These are phyloP conservation scores for Telenomus remus DNA, from an alignment of 1,140 invertebrate species.

Conservation along the genomic window DNA sequence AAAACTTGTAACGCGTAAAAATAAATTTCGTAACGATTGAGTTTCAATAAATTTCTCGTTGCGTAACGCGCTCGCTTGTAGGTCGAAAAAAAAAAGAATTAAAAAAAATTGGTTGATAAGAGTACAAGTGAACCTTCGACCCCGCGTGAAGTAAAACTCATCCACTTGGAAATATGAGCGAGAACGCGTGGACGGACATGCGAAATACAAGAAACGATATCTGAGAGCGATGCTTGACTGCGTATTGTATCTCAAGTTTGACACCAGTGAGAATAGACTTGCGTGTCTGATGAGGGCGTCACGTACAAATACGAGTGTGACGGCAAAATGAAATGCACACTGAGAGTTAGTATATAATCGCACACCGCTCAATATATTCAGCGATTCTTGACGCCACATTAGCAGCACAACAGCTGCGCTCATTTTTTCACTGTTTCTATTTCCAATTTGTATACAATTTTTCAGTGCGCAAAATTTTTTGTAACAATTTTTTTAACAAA, in stretches of 20 bases:
- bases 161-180: neutral
- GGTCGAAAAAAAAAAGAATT: constrained; percentile 9
- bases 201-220: constrained; percentile 23
- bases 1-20: constrained; percentile 10
- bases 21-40: constrained; percentile 27
- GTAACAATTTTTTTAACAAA: neutral
- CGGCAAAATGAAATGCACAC: constrained; percentile 33
- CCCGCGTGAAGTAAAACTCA: neutral
- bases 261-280: constrained; percentile 47
- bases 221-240: constrained; percentile 11
- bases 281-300: constrained; percentile 44
- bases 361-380: constrained; percentile 31
- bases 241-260: constrained; percentile 37
- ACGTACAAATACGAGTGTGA: constrained; percentile 14
- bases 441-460: neutral
- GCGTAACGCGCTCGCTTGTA: constrained; percentile 13
- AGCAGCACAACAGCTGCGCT: constrained; percentile 29
- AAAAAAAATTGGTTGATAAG: constrained; percentile 17
- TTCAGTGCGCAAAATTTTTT: neutral
- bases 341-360: constrained; percentile 37
- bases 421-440: constrained; percentile 7
- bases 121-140: constrained; percentile 27
- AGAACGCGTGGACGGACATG: neutral
- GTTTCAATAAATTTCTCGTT: constrained; percentile 23
- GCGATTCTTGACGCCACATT: constrained; percentile 35